These are phyloP conservation scores for Anniella stebbinsi DNA, from an alignment of 2,797 vertebrate species.

Conservation along the genomic window DNA sequence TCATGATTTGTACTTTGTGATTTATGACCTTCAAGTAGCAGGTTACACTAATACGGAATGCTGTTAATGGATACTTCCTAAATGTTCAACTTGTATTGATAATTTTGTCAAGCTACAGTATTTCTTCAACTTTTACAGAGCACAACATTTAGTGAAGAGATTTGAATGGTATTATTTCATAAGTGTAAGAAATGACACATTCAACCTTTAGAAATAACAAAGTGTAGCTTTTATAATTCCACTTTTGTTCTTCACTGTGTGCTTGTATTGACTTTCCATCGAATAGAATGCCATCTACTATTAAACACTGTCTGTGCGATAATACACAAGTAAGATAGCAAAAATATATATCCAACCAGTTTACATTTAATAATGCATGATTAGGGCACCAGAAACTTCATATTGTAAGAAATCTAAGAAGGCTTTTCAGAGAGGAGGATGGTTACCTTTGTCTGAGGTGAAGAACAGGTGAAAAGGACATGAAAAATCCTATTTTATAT, in stretches of 20 bases:
- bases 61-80: not conserved
- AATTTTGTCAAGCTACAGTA: constrained; percentile 12
- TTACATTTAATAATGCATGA: constrained; percentile 34
- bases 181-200: constrained; percentile 8
- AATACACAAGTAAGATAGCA: accelerated
- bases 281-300: not conserved
- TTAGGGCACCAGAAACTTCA: not conserved
- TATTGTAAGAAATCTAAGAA: constrained; percentile 38
- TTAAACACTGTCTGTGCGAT: not conserved
- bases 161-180: constrained; percentile 53
- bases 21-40: not conserved
- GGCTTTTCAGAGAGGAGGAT: constrained; percentile 55
- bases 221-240: constrained; percentile 16
- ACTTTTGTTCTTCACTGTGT: constrained; percentile 14
- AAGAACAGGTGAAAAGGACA: constrained; percentile 49
- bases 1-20: not conserved
- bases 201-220: not conserved
- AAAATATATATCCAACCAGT: not conserved
- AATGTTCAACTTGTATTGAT: constrained; percentile 9
- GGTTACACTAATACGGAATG: constrained; percentile 27
- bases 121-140: constrained; percentile 48
- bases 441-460: too few species aligned
- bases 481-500: constrained; percentile 5
- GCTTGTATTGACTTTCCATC: not conserved
- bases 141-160: constrained; percentile 35